Conservation (phyloP, 2,797 vertebrate species). For the Tamandua tetradactyla region DNA sequence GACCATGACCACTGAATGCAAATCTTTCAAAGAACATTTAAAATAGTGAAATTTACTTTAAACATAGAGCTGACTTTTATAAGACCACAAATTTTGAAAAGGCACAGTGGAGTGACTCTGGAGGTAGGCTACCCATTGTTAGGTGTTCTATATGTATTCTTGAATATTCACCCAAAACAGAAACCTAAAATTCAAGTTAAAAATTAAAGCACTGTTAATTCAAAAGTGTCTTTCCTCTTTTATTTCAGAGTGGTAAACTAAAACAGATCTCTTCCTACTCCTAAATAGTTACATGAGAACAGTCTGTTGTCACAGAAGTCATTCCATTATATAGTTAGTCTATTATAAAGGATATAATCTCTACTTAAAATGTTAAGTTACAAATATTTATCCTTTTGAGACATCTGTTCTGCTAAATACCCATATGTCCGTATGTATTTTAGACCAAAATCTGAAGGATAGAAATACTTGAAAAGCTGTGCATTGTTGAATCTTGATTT, state of each 20-base stretch:
- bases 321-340: constrained; percentile 59
- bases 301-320: constrained; percentile 70
- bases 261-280: constrained; percentile 52
- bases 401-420: constrained; percentile 67
- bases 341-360: constrained; percentile 65
- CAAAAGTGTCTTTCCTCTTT: constrained; percentile 46
- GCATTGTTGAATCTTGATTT: constrained; percentile 31
- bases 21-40: neutral
- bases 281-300: constrained; percentile 64
- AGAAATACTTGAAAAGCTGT: constrained; percentile 69
- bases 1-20: neutral
- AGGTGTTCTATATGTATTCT: constrained; percentile 15
- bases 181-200: constrained; percentile 46
- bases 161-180: constrained; percentile 42
- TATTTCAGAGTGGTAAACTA: constrained; percentile 48
- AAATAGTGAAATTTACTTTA: neutral
- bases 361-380: constrained; percentile 72
- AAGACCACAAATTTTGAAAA: constrained; percentile 25
- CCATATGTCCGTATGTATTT: constrained; percentile 56
- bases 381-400: constrained; percentile 73
- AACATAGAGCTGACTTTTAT: neutral
- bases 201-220: constrained; percentile 53
- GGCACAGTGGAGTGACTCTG: neutral
- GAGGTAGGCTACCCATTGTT: neutral
- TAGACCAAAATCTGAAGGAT: constrained; percentile 55